Percentiles rank a stretch among this genome's conserved stretches.
These are phyloP conservation scores for Heliconius himera DNA, from an alignment of 1,140 invertebrate genomes.

Conservation along the genomic window DNA sequence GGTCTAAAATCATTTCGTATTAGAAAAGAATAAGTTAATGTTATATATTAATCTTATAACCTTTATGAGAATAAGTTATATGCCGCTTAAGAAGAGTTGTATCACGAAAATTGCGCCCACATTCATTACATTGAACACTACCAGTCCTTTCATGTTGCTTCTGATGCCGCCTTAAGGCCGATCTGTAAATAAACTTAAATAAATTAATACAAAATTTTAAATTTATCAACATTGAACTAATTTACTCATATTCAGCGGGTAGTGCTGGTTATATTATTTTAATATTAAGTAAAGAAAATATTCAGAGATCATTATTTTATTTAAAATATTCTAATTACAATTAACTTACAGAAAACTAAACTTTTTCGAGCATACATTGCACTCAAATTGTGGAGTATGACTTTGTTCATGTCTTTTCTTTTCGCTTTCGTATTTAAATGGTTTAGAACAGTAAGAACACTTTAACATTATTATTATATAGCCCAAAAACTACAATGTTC, in stretches of 20 bases:
- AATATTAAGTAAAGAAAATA: background rate
- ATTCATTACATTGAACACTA: constrained; percentile 57
- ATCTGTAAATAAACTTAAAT: constrained; percentile 51
- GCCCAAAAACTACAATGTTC: background rate
- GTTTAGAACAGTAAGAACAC: constrained; percentile 62
- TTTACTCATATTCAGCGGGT: no score
- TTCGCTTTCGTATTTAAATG: constrained; percentile 73
- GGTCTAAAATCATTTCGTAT: background rate
- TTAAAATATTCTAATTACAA: background rate
- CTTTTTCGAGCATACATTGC: constrained; percentile 65
- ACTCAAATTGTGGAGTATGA: constrained; percentile 64
- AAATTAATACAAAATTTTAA: background rate
- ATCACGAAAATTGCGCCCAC: constrained; percentile 63
- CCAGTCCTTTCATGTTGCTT: constrained; percentile 69
- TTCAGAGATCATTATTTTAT: background rate
- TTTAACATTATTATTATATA: constrained; percentile 41
- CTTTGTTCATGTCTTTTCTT: constrained; percentile 70
- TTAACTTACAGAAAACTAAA: constrained; percentile 73
- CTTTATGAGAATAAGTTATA: constrained; percentile 74
- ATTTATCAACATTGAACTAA: no score
- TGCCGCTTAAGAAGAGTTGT: constrained; percentile 64
- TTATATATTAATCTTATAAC: constrained; percentile 27
- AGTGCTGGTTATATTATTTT: no score
- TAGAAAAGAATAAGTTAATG: background rate
- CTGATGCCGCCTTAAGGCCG: constrained; percentile 67